Conservation (phyloP, 2,797 vertebrate species). For the Monodelphis domestica region DNA sequence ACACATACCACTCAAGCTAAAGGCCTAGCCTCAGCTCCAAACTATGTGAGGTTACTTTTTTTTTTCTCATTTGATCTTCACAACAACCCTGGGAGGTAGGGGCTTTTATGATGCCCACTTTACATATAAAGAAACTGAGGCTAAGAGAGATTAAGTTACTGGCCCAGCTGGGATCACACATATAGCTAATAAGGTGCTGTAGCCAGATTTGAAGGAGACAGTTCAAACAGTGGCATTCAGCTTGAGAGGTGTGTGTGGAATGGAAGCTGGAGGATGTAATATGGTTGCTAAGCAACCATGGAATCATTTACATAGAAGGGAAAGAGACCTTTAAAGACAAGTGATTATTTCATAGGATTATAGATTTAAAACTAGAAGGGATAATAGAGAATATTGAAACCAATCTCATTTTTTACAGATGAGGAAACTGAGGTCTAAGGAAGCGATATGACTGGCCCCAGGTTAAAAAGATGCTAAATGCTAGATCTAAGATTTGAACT, state of each 20-base stretch:
- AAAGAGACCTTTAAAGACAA: background rate
- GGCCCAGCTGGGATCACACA: background rate
- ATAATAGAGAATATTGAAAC: background rate
- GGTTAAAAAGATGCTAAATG: background rate
- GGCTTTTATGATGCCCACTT: background rate
- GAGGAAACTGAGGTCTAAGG: background rate
- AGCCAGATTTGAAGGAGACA: background rate
- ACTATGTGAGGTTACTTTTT: background rate
- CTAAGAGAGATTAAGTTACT: background rate
- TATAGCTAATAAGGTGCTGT: background rate
- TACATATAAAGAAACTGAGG: background rate
- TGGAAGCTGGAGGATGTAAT: background rate
- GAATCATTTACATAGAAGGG: background rate
- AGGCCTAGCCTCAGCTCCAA: background rate
- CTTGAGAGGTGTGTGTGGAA: background rate
- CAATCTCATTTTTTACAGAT: background rate
- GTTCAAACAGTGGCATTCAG: background rate
- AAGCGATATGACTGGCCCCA: background rate
- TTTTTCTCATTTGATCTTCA: background rate
- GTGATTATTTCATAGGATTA: background rate
- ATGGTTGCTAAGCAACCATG: background rate
- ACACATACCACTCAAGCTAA: background rate
- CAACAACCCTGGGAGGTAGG: background rate
- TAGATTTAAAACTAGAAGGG: background rate
- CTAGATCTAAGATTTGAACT: background rate